Evolutionary conservation across 2,888 invertebrate species (phyloP).

Genomic region (Drosophila demipolita): DNA sequence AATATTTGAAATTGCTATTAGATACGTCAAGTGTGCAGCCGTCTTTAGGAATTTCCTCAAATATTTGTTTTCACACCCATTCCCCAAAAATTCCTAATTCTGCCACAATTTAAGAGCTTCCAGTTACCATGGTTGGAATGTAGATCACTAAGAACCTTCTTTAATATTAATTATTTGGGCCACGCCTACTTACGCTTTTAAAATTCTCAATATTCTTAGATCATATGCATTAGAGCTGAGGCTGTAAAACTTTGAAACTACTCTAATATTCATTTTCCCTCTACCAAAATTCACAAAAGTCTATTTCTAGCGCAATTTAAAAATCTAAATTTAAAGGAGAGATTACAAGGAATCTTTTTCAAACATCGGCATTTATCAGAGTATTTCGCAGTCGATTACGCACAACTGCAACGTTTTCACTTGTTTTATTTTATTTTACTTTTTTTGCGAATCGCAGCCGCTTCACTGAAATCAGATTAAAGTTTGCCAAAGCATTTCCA

Average conservation of each 20-base stretch:
- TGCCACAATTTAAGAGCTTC: neutral
- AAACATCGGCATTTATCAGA: neutral
- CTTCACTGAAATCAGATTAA: conserved; percentile 66
- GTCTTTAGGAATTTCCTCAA: too few species aligned
- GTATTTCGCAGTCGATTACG: neutral
- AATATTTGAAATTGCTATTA: too few species aligned
- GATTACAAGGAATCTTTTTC: neutral
- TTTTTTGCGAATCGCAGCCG: conserved; percentile 27
- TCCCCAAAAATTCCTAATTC: neutral
- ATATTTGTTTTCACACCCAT: too few species aligned
- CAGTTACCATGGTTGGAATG: neutral
- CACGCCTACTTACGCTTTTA: neutral
- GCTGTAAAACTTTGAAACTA: neutral
- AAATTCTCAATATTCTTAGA: neutral
- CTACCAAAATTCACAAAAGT: neutral
- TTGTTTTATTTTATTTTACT: neutral
- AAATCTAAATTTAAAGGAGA: neutral
- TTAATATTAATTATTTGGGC: neutral
- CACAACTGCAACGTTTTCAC: neutral
- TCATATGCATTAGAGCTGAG: neutral
- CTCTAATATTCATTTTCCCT: neutral
- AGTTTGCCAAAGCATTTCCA: conserved; percentile 48
- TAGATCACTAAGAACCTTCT: neutral
- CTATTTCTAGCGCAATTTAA: neutral
- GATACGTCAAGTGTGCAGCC: too few species aligned